phyloP scores from a whole-genome alignment of 2,113 vertebrate genomes.

The Ascaphus truei region DNA sequence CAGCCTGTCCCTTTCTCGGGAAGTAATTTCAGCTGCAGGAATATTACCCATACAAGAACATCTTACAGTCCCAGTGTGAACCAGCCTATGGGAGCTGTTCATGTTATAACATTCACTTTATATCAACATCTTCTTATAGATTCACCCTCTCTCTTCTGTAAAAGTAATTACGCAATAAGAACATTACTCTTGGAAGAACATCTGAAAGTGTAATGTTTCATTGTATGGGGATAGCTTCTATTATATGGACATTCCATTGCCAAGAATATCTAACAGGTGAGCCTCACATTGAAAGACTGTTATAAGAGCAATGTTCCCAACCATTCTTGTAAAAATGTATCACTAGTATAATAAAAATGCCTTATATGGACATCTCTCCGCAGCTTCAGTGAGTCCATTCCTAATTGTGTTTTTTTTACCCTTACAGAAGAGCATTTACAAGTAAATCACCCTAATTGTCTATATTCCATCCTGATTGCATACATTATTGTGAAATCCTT shows the following conservation, averaged over 20 bases:
- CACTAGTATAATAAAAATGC: too few relatives aligned
- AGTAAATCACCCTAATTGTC: too few relatives aligned
- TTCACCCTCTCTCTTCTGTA: not conserved
- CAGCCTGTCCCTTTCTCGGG: constrained; percentile 1
- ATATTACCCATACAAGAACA: constrained; percentile 2
- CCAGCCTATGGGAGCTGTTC: not conserved
- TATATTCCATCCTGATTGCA: too few relatives aligned
- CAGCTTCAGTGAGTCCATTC: too few relatives aligned
- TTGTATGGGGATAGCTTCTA: too few relatives aligned
- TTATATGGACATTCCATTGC: not conserved
- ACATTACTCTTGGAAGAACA: constrained; percentile 3
- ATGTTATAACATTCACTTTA: not conserved
- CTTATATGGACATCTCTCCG: too few relatives aligned
- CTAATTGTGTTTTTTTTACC: too few relatives aligned
- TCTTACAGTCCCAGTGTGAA: not conserved
- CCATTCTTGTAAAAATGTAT: too few relatives aligned
- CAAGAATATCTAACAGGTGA: not conserved
- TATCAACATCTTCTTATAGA: not conserved
- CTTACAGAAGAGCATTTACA: too few relatives aligned
- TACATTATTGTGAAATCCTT: too few relatives aligned
- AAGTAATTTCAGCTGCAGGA: constrained; percentile 12
- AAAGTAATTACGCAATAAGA: constrained; percentile 1
- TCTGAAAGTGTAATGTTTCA: not conserved
- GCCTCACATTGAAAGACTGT: not conserved
- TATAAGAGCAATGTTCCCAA: not conserved